Evolutionary conservation across 2,888 invertebrate genomes (phyloP), one percentile per base, ranked within the genome.

Genomic region (Himalopsyche kuldschensis): DNA sequence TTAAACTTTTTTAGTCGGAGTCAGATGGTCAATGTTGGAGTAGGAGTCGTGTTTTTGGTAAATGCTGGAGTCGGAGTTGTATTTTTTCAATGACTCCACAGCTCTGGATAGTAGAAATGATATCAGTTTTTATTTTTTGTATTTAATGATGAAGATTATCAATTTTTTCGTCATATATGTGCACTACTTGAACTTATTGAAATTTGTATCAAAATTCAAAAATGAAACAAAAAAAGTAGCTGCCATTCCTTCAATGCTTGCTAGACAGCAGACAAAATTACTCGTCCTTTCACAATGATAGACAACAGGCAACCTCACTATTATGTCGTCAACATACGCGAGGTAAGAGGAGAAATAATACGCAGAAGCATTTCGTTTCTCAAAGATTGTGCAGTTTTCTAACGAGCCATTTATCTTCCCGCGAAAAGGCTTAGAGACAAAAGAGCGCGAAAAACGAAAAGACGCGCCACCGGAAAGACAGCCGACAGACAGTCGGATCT

Each of bases 331-430:
- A 69, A 69, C 24, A 24, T 69, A 69, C 69, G 24, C 69, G 69
- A 69, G 69, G 69, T 69, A 69, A 27, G 27, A 69, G 27, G 30
- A 69, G 20, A 69, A 69, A 69, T 24, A 69, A 69, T 69, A 69
- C 69, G 20, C 69, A 69, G 69, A 30, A 27, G 82, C 76, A 55
- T 76, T 80, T 47, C 32, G 48, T 77, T 81, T 24, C 79, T 82
- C 82, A 82, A 83, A 78, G 83, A 85, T 79, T 83, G 83, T 81
- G 81, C 85, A 84, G 76, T 83, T 85, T 85, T 85, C 69, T 85
- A 85, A 85, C 85, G 83, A 85, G 83, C 85, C 83, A 85, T 85
- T 85, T 85, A 85, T 85, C 85, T 85, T 85, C 80, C 83, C 77
- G 77, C 78, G 79, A 83, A 84, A 85, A 85, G 85, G 85, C 85